phyloP scores from a whole-genome alignment of 2,888 invertebrate genomes.

The Aradus depressus region DNA sequence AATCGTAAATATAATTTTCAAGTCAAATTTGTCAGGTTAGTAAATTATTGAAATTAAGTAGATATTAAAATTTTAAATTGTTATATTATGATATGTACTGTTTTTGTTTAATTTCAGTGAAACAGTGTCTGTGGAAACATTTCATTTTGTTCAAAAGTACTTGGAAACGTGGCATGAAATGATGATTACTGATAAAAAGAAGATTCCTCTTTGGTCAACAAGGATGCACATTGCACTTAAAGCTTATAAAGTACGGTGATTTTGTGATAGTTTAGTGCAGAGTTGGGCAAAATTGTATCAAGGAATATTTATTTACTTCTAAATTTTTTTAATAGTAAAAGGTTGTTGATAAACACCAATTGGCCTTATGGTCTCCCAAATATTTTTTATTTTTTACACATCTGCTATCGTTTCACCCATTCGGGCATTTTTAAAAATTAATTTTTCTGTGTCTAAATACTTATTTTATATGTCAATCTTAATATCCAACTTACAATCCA shows the following conservation, averaged over 20 bases:
- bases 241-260: constrained; percentile 46
- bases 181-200: constrained; percentile 77
- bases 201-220: constrained; percentile 67
- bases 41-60: constrained; percentile 12
- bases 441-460: too few relatives aligned
- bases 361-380: too few relatives aligned
- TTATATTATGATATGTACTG: not conserved
- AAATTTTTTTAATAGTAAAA: too few relatives aligned
- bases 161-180: constrained; percentile 75
- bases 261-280: too few relatives aligned
- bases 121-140: constrained; percentile 80
- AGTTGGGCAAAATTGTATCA: too few relatives aligned
- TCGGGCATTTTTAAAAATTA: too few relatives aligned
- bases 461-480: too few relatives aligned
- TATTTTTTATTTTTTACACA: too few relatives aligned
- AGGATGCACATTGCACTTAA: constrained; percentile 73
- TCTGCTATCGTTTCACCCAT: too few relatives aligned
- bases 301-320: too few relatives aligned
- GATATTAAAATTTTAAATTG: not conserved
- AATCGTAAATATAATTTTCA: constrained; percentile 78
- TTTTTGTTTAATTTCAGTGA: constrained; percentile 53
- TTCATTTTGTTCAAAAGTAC: constrained; percentile 90
- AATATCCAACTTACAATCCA: too few relatives aligned
- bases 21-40: constrained; percentile 77
- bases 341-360: too few relatives aligned